phyloP scores from a whole-genome alignment of 2,888 invertebrate species.

The Quadroppia sp. region DNA sequence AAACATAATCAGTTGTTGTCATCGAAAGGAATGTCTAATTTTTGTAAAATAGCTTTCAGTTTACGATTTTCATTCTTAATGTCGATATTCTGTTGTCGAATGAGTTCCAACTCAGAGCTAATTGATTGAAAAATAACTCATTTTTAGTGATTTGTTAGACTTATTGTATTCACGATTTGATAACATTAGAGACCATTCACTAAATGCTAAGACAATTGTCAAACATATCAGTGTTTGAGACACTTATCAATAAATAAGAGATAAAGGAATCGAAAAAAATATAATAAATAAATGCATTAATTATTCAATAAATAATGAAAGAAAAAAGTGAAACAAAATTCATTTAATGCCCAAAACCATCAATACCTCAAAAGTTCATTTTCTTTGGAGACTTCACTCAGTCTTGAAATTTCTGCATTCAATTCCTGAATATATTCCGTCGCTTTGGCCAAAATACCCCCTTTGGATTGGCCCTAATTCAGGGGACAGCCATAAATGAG shows the following conservation, averaged over 20 bases:
- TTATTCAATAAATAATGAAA: no score
- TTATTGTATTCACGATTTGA: not conserved
- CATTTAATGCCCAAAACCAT: no score
- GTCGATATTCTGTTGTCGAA: conserved; percentile 53
- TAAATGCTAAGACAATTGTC: no score
- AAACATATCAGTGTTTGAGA: no score
- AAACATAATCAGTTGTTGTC: conserved; percentile 8
- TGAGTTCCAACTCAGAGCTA: conserved; percentile 42
- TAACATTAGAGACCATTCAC: no score
- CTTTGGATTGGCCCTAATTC: conserved; percentile 72
- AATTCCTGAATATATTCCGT: conserved; percentile 89
- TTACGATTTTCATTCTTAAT: conserved; percentile 71
- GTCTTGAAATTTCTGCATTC: conserved; percentile 53
- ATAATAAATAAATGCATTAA: no score
- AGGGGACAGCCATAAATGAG: no score
- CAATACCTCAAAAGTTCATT: conserved; percentile 45
- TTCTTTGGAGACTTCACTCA: conserved; percentile 47
- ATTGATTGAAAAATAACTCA: not conserved
- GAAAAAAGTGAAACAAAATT: not conserved
- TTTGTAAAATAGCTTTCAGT: conserved; percentile 63
- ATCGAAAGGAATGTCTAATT: conserved; percentile 55
- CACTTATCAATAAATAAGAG: no score
- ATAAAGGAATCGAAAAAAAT: no score
- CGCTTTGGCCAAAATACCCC: conserved; percentile 89
- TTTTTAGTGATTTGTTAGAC: not conserved